Conservation (phyloP, 2,113 vertebrate species). For the Pseudois nayaur region DNA sequence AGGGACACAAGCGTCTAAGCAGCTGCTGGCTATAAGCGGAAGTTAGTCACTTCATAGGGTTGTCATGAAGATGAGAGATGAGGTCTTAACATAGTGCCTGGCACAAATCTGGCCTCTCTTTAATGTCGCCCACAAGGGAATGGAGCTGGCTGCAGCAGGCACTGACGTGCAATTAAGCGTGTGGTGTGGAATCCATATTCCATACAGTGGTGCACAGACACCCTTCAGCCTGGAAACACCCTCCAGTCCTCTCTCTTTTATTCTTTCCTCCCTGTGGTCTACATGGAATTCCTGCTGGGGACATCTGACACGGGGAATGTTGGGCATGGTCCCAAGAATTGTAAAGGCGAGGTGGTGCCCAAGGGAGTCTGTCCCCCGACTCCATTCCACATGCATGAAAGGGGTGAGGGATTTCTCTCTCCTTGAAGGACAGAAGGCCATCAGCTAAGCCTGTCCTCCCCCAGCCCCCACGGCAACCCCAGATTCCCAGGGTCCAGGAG, state of each 20-base stretch:
- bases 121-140: not conserved
- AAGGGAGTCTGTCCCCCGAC: not conserved
- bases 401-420: not conserved
- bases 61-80: not conserved
- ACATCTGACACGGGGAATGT: not conserved
- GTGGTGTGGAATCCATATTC: not conserved
- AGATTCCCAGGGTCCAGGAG: conserved; percentile 74
- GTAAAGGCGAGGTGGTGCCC: not conserved
- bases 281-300: not conserved
- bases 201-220: too few relatives aligned
- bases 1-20: fast-evolving
- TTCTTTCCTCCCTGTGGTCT: not conserved
- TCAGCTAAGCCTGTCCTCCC: not conserved
- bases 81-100: not conserved
- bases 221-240: not conserved
- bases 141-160: not conserved
- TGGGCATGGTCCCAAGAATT: not conserved
- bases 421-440: conserved; percentile 2
- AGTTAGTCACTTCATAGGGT: not conserved
- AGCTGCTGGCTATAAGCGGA: fast-evolving
- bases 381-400: fast-evolving
- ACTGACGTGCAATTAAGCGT: fast-evolving
- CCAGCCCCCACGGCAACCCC: conserved; percentile 10
- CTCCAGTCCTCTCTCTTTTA: not conserved
- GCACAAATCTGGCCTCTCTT: not conserved